These are phyloP conservation scores for Acomys russatus DNA, from an alignment of 2,797 vertebrate genomes.

Conservation along the genomic window DNA sequence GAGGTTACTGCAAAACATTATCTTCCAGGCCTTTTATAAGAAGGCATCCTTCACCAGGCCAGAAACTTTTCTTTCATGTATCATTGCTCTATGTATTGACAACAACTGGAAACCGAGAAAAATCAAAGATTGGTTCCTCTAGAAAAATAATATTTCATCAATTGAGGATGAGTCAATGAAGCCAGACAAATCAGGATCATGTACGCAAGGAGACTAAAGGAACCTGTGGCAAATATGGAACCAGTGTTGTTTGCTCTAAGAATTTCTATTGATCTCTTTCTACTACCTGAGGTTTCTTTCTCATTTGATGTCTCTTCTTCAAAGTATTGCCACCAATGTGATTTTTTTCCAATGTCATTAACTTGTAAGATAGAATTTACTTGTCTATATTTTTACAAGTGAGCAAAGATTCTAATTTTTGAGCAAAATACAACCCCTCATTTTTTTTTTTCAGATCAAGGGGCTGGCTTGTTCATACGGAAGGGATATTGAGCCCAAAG, in stretches of 20 bases:
- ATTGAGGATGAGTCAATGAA: conserved; percentile 22
- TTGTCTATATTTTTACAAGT: background rate
- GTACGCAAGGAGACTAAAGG: background rate
- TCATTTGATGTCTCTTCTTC: background rate
- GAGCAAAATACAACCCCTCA: background rate
- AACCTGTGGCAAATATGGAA: background rate
- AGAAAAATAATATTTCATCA: conserved; percentile 46
- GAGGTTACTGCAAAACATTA: background rate
- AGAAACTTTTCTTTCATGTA: background rate
- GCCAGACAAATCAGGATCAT: background rate
- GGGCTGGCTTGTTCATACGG: background rate
- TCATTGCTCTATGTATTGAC: background rate
- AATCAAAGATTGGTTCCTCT: conserved; percentile 3
- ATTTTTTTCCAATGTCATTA: background rate
- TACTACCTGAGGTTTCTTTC: conserved; percentile 43
- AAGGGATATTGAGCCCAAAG: conserved; percentile 11
- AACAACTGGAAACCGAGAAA: background rate
- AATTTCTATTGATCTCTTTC: conserved; percentile 7
- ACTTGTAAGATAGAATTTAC: background rate
- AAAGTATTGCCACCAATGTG: background rate
- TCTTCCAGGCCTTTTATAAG: background rate
- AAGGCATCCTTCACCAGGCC: conserved; percentile 23
- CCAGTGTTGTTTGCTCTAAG: background rate
- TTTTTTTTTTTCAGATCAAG: conserved; percentile 8
- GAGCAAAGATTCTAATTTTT: conserved; percentile 8